These are phyloP conservation scores for Lateolabrax maculatus DNA, from an alignment of 2,797 vertebrate genomes.

Conservation along the genomic window DNA sequence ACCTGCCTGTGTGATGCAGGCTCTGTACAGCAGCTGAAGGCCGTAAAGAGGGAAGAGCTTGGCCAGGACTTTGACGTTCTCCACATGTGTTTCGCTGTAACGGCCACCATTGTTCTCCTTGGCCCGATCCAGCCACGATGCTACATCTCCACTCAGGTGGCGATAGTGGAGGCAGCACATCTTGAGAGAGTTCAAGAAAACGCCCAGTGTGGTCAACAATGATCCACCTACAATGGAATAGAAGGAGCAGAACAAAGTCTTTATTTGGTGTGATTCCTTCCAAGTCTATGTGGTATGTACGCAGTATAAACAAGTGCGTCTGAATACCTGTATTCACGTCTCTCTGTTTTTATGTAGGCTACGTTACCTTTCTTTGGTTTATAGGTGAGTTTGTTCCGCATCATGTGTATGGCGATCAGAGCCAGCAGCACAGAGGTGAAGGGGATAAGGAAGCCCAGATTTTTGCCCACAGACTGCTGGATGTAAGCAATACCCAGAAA, in stretches of 20 bases:
- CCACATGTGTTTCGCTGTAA: conserved; percentile 90
- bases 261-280: not conserved
- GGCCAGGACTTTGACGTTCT: conserved; percentile 89
- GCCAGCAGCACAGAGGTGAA: conserved; percentile 91
- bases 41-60: conserved; percentile 90
- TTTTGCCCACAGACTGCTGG: conserved; percentile 91
- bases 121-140: conserved; percentile 89
- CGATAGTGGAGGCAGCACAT: conserved; percentile 78
- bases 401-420: conserved; percentile 92
- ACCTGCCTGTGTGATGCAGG: conserved; percentile 91
- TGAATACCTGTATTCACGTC: not conserved
- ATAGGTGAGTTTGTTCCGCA: conserved; percentile 89
- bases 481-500: conserved; percentile 95
- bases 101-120: conserved; percentile 90
- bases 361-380: conserved; percentile 90
- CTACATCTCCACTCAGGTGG: conserved; percentile 77
- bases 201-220: conserved; percentile 85
- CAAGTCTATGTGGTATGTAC: not conserved
- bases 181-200: conserved; percentile 87
- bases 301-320: not conserved
- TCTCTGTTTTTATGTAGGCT: not conserved
- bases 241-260: not conserved
- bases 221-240: conserved; percentile 83
- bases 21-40: conserved; percentile 92
- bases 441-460: conserved; percentile 92